Percentiles rank a stretch among this genome's conserved stretches.
phyloP scores from a whole-genome alignment of 92 coral and sea anemone species.

The Umimayanthus kanabou region DNA sequence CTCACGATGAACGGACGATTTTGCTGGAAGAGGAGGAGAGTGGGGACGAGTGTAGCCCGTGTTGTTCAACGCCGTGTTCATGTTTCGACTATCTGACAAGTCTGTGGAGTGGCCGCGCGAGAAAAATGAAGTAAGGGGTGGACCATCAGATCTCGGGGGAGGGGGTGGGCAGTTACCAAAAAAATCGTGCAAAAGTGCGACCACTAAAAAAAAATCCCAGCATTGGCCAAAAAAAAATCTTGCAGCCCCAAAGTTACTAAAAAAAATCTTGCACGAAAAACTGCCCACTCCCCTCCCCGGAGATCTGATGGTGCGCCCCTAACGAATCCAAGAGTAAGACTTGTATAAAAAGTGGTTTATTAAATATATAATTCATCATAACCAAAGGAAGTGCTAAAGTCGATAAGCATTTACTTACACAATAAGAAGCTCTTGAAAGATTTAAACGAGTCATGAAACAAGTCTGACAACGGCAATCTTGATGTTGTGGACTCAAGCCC shows the following conservation, averaged over 20 bases:
- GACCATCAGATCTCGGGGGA: too few relatives aligned
- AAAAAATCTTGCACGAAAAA: too few relatives aligned
- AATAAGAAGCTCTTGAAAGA: neutral
- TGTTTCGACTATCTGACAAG: conserved; percentile 33
- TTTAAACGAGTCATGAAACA: too few relatives aligned
- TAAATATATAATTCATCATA: neutral
- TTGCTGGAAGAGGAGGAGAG: conserved; percentile 65
- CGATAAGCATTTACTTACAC: neutral
- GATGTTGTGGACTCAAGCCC: too few relatives aligned
- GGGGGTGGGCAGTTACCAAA: too few relatives aligned
- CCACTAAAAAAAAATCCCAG: too few relatives aligned
- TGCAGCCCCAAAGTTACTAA: too few relatives aligned
- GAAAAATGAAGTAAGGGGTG: neutral
- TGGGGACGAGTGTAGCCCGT: conserved; percentile 53
- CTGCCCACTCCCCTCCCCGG: too few relatives aligned
- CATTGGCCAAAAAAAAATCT: too few relatives aligned
- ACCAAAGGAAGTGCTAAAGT: neutral
- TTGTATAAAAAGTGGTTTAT: neutral
- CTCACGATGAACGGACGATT: conserved; percentile 62
- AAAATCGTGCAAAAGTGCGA: too few relatives aligned
- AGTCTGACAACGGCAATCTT: too few relatives aligned
- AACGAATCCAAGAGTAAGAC: neutral
- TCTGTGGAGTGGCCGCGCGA: neutral
- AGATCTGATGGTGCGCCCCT: too few relatives aligned
- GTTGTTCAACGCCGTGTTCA: conserved; percentile 36